A percentile compares a stretch with the other conserved stretches of the same genome.
Evolutionary conservation across 2,113 vertebrate species (phyloP).

Genomic region (Neotragus pygmaeus): DNA sequence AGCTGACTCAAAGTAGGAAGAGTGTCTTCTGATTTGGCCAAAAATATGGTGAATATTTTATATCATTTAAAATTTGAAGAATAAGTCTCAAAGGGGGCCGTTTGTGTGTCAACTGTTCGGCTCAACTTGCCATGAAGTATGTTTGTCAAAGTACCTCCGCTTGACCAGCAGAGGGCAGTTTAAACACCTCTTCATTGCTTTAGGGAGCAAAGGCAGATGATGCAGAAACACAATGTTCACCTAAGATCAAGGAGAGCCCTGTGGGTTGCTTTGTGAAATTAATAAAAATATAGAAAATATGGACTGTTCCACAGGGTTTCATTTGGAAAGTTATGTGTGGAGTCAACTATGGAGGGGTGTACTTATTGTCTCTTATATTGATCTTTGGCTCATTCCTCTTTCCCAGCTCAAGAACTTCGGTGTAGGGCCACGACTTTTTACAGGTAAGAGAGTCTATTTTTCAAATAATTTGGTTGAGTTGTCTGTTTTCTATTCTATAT

Average conservation of each 20-base stretch:
- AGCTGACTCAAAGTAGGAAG: slow-evolving; percentile 76
- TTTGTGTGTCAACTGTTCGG: slow-evolving; percentile 71
- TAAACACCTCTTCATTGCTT: slow-evolving; percentile 74
- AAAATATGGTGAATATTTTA: slow-evolving; percentile 65
- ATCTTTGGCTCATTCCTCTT: not conserved
- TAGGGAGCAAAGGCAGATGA: slow-evolving; percentile 72
- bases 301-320: slow-evolving; percentile 58
- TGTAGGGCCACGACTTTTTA: not conserved
- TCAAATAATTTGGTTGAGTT: not conserved
- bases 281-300: slow-evolving; percentile 74
- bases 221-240: slow-evolving; percentile 82
- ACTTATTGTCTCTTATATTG: not conserved
- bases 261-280: slow-evolving; percentile 55
- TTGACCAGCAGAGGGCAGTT: slow-evolving; percentile 85
- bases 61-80: slow-evolving; percentile 56
- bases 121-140: slow-evolving; percentile 54
- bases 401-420: not conserved
- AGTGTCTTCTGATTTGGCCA: slow-evolving; percentile 68
- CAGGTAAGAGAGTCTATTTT: not conserved
- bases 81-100: slow-evolving; percentile 68
- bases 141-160: slow-evolving; percentile 72
- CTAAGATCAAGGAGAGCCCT: slow-evolving; percentile 61
- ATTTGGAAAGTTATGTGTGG: slow-evolving; percentile 34
- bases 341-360: not conserved
- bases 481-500: slow-evolving; percentile 16